Evolutionary conservation across 2,888 invertebrate species (phyloP).

Genomic region (Azorinus chamasolen): DNA sequence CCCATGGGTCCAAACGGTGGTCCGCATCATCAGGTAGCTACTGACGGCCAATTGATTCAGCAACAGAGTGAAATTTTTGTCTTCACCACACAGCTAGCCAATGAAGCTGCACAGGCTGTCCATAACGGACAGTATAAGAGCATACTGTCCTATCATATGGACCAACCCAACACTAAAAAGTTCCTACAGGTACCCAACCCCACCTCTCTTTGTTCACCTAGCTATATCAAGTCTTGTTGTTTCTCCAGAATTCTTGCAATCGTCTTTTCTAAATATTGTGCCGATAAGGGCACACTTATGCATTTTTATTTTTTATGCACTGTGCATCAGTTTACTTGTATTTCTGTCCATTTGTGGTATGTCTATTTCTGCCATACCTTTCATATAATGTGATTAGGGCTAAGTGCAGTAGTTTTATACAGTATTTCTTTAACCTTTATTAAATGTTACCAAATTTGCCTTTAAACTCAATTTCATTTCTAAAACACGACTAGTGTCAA

Average conservation of each 20-base stretch:
- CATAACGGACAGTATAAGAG: constrained; percentile 95
- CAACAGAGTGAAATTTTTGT: constrained; percentile 99
- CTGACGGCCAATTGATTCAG: constrained; percentile 87
- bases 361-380: no score
- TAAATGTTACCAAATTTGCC: no score
- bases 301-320: no score
- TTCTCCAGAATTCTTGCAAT: constrained; percentile 16
- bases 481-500: no score
- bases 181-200: constrained; percentile 92
- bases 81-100: constrained; percentile 97
- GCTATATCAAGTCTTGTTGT: background rate
- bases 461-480: no score
- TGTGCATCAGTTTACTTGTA: no score
- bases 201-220: background rate
- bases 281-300: no score
- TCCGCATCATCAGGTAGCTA: constrained; percentile 59
- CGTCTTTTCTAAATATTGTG: no score
- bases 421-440: no score
- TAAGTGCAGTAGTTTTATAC: no score
- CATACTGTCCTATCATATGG: constrained; percentile 97
- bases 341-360: no score
- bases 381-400: no score
- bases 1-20: constrained; percentile 31
- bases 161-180: constrained; percentile 97
- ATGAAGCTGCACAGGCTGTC: constrained; percentile 97